Percentiles rank a stretch among this genome's conserved stretches.
Conservation (phyloP, 2,888 invertebrate genomes). For the Eristalinus aeneus region DNA sequence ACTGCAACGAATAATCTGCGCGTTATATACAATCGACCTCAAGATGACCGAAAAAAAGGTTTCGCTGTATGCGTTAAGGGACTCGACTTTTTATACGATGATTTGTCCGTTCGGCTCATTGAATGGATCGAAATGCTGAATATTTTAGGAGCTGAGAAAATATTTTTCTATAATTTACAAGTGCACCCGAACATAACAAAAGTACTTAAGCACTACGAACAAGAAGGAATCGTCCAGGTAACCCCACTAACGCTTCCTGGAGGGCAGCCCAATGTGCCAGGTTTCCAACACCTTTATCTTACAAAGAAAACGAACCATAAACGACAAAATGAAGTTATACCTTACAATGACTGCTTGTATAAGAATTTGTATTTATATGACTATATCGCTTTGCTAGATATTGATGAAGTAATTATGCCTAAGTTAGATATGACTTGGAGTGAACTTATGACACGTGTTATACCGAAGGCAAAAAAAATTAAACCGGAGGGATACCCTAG, state of each 20-base stretch:
- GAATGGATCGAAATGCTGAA: constrained; percentile 96
- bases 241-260: constrained; percentile 93
- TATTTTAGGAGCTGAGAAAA: constrained; percentile 93
- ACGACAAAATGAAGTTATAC: constrained; percentile 95
- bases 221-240: constrained; percentile 86
- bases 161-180: constrained; percentile 94
- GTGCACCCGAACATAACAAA: constrained; percentile 96
- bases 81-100: constrained; percentile 94
- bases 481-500: constrained; percentile 84
- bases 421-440: constrained; percentile 87
- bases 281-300: constrained; percentile 93
- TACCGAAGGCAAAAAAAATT: constrained; percentile 85
- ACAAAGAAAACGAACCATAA: constrained; percentile 96
- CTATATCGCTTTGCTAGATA: constrained; percentile 94
- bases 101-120: constrained; percentile 92
- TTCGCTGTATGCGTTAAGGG: constrained; percentile 97
- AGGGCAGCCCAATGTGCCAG: constrained; percentile 93
- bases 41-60: constrained; percentile 84
- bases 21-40: constrained; percentile 90
- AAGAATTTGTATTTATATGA: constrained; percentile 94
- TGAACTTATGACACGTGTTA: constrained; percentile 87
- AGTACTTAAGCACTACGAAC: constrained; percentile 85
- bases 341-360: constrained; percentile 98
- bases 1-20: constrained; percentile 91
- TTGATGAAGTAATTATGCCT: constrained; percentile 97